phyloP scores from a whole-genome alignment of 2,888 invertebrate species.

The Ommatoiulus sabulosus region DNA sequence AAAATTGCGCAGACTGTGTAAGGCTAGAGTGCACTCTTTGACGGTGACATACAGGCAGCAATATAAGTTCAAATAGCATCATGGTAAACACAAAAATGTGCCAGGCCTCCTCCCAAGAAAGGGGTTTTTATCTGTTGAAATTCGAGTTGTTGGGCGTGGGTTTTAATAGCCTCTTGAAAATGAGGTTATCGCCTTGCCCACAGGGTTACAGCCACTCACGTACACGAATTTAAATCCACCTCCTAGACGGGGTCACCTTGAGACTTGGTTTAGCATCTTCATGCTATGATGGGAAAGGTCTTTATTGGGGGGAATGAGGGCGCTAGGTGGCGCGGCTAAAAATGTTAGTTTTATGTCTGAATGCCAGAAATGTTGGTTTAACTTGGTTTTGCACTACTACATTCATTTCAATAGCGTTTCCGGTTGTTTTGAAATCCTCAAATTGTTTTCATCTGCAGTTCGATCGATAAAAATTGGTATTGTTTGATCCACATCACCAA shows the following conservation, averaged over 20 bases:
- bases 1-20: not conserved
- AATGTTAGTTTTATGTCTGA: not conserved
- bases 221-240: not conserved
- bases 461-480: too few relatives aligned
- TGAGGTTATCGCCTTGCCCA: constrained; percentile 36
- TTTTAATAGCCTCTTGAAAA: constrained; percentile 25
- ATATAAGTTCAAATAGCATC: not conserved
- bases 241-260: constrained; percentile 9
- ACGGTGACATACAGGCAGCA: not conserved
- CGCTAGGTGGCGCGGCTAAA: not conserved
- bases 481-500: too few relatives aligned
- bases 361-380: not conserved
- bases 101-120: not conserved
- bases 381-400: too few relatives aligned
- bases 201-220: constrained; percentile 22
- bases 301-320: not conserved
- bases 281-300: not conserved
- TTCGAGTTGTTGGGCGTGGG: constrained; percentile 9
- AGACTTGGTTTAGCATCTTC: not conserved
- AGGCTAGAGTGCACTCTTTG: not conserved
- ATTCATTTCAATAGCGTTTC: too few relatives aligned
- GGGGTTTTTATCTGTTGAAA: constrained; percentile 14
- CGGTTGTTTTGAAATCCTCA: too few relatives aligned
- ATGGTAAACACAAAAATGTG: not conserved
- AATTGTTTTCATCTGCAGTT: too few relatives aligned